A percentile compares a stretch with the other conserved stretches of the same genome.
Conservation (phyloP, 2,797 vertebrate genomes). For the Gymnothorax reevesii region DNA sequence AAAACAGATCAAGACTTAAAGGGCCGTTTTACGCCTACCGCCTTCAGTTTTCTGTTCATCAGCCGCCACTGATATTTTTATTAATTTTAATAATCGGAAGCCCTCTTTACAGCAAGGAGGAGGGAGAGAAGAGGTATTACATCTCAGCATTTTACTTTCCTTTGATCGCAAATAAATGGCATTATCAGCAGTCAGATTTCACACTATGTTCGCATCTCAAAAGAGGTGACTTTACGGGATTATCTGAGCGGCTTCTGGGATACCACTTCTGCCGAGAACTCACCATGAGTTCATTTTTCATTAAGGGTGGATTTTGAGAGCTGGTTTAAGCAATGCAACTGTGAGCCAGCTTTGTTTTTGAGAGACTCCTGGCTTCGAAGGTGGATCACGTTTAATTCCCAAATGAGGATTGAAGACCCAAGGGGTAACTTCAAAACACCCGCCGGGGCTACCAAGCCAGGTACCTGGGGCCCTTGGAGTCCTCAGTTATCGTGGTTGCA, state of each 20-base stretch:
- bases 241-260: neutral
- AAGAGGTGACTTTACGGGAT: neutral
- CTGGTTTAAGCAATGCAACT: neutral
- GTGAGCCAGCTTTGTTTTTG: conserved; percentile 7
- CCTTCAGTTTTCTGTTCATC: too few relatives aligned
- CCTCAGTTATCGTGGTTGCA: neutral
- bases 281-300: neutral
- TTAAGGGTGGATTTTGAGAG: conserved; percentile 3
- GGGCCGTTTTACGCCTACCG: too few relatives aligned
- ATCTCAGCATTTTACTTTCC: neutral
- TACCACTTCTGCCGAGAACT: neutral
- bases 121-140: neutral
- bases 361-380: neutral
- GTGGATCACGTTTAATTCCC: neutral
- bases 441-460: neutral
- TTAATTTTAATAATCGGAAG: neutral
- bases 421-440: neutral
- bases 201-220: neutral
- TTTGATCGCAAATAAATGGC: neutral
- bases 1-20: too few relatives aligned
- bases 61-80: neutral
- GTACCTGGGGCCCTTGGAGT: neutral
- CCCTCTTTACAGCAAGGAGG: neutral
- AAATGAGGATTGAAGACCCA: neutral
- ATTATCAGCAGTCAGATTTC: neutral